A percentile compares a stretch with the other conserved stretches of the same genome.
Conservation (phyloP, 1,140 invertebrate genomes). For the Danaus plexippus region DNA sequence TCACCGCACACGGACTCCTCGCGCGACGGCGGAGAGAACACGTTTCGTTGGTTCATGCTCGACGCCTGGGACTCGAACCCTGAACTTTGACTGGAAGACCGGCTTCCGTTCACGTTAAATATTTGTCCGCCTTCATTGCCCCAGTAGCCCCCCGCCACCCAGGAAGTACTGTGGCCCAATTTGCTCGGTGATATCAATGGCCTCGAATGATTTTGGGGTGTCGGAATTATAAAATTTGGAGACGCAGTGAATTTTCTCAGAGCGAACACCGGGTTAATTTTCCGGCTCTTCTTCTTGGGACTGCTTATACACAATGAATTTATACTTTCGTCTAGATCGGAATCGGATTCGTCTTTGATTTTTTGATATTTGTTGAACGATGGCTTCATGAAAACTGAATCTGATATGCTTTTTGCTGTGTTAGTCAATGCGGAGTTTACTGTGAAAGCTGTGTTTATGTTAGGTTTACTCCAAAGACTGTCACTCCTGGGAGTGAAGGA, state of each 20-base stretch:
- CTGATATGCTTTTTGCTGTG: slow-evolving; percentile 41
- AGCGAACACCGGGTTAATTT: slow-evolving; percentile 53
- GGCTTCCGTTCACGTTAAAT: slow-evolving; percentile 57
- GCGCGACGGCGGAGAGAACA: slow-evolving; percentile 59
- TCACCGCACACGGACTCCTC: slow-evolving; percentile 63
- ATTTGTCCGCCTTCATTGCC: slow-evolving; percentile 56
- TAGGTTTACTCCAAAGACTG: slow-evolving; percentile 52
- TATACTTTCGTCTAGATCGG: slow-evolving; percentile 66
- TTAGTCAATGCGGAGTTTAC: slow-evolving; percentile 42
- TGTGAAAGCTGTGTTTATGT: slow-evolving; percentile 56
- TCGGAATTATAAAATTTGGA: slow-evolving; percentile 59
- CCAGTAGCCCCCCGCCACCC: slow-evolving; percentile 71
- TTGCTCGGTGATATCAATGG: slow-evolving; percentile 67
- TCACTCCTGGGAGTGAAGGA: slow-evolving; percentile 49
- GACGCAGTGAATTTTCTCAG: slow-evolving; percentile 61
- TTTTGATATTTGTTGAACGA: slow-evolving; percentile 62
- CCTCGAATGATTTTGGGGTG: slow-evolving; percentile 37
- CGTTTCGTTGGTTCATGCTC: slow-evolving; percentile 53
- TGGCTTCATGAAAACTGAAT: slow-evolving; percentile 53
- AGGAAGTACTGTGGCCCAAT: slow-evolving; percentile 63
- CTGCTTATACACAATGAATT: slow-evolving; percentile 60
- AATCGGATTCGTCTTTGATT: slow-evolving; percentile 58
- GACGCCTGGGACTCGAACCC: slow-evolving; percentile 69
- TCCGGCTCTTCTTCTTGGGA: slow-evolving; percentile 45
- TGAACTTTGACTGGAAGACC: slow-evolving; percentile 71